phyloP scores from a whole-genome alignment of 2,113 vertebrate species.

The Actenoides hombroni region DNA sequence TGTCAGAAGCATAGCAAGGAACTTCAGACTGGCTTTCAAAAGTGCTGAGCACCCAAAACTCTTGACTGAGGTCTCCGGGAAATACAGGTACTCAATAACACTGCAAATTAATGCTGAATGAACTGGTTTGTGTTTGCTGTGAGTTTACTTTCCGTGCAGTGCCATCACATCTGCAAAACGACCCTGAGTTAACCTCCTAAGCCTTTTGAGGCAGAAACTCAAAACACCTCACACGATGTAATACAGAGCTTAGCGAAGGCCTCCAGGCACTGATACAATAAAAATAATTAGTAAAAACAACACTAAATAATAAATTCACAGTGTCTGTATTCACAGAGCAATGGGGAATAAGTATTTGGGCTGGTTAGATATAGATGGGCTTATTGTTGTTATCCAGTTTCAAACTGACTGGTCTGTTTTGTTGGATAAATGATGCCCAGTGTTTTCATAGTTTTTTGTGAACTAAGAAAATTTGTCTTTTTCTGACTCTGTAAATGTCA shows the following conservation, averaged over 20 bases:
- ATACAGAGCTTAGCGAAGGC: neutral
- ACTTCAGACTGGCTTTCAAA: constrained; percentile 19
- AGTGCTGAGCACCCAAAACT: constrained; percentile 18
- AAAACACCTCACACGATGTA: neutral
- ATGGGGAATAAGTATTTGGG: neutral
- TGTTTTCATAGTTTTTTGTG: constrained; percentile 38
- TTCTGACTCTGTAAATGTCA: constrained; percentile 58
- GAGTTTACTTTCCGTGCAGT: neutral
- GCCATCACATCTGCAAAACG: neutral
- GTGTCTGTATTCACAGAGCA: neutral
- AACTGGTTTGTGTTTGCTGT: neutral
- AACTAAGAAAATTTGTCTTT: constrained; percentile 62
- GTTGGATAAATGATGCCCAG: constrained; percentile 27
- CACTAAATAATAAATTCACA: neutral
- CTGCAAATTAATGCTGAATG: neutral
- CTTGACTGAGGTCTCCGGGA: neutral
- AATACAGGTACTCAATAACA: neutral
- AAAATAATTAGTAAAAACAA: neutral
- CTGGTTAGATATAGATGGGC: neutral
- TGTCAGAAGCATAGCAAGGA: constrained; percentile 8
- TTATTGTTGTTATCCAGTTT: constrained; percentile 1
- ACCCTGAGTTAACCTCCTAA: neutral
- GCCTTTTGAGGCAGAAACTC: neutral
- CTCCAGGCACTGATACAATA: neutral
- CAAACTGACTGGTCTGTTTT: constrained; percentile 13